Conservation (phyloP, 2,888 invertebrate species). For the Lepidocyrtoides sp. region DNA sequence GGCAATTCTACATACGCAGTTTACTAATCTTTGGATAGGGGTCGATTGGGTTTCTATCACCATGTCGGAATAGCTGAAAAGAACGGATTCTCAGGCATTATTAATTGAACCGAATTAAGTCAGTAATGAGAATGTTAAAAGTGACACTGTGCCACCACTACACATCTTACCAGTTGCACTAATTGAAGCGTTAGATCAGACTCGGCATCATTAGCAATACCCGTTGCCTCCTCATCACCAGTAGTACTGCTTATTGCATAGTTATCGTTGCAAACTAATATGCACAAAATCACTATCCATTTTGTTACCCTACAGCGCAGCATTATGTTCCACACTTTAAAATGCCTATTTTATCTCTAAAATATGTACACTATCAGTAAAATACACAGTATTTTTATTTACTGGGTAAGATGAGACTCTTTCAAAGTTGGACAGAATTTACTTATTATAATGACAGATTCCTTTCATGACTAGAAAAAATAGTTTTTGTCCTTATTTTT, state of each 20-base stretch:
- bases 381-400: not conserved
- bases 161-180: conserved; percentile 83
- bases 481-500: too few species aligned
- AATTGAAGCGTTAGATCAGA: conserved; percentile 74
- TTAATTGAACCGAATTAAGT: not conserved
- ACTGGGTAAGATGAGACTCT: not conserved
- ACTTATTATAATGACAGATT: not conserved
- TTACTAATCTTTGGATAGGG: too few species aligned
- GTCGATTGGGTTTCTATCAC: conserved; percentile 79
- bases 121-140: not conserved
- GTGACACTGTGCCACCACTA: not conserved
- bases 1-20: too few species aligned
- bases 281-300: not conserved
- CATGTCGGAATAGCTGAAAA: conserved; percentile 80
- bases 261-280: conserved; percentile 12
- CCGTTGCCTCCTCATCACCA: not conserved
- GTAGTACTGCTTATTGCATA: not conserved
- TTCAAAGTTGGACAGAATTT: not conserved
- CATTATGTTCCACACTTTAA: not conserved
- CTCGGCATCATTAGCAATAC: conserved; percentile 2
- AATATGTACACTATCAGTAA: too few species aligned
- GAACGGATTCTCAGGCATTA: too few species aligned
- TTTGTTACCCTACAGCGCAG: not conserved
- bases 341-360: not conserved
- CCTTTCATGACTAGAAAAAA: not conserved